These are phyloP conservation scores for Cuniculus paca DNA, from an alignment of 2,797 vertebrate species.

Conservation along the genomic window DNA sequence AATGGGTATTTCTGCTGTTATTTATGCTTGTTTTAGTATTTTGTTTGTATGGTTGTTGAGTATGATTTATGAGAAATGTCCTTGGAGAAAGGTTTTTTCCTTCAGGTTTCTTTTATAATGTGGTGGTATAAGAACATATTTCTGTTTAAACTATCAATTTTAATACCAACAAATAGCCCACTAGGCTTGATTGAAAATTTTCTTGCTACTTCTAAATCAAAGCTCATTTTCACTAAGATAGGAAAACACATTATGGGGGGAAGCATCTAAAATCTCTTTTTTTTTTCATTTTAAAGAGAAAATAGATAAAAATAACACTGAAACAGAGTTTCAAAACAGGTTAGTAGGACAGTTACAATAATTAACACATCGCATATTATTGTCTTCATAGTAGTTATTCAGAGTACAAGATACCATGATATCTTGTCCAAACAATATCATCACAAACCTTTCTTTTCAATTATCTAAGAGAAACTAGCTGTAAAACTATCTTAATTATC, in stretches of 20 bases:
- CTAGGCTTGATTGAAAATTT: not conserved
- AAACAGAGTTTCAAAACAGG: too few relatives aligned
- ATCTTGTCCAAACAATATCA: too few relatives aligned
- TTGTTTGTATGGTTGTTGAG: not conserved
- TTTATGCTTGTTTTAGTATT: constrained; percentile 25
- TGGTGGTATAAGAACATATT: constrained; percentile 30
- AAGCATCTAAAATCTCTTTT: not conserved
- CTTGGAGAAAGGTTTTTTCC: constrained; percentile 16
- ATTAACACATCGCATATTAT: too few relatives aligned
- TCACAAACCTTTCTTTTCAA: too few relatives aligned
- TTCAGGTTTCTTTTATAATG: not conserved
- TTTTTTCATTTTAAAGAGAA: too few relatives aligned
- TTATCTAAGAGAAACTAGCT: too few relatives aligned
- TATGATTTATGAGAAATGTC: constrained; percentile 1
- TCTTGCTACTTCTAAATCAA: constrained; percentile 13
- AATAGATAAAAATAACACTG: too few relatives aligned
- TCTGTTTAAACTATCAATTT: constrained; percentile 41
- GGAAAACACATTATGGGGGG: constrained; percentile 9
- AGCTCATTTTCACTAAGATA: constrained; percentile 3
- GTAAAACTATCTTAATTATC: too few relatives aligned
- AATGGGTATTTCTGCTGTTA: not conserved
- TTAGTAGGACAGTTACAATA: too few relatives aligned
- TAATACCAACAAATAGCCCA: not conserved
- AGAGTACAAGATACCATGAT: too few relatives aligned
- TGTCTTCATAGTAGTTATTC: too few relatives aligned